Base-by-base conservation (phyloP, 1,140 invertebrate genomes). In the Ephestia elutella region DNA sequence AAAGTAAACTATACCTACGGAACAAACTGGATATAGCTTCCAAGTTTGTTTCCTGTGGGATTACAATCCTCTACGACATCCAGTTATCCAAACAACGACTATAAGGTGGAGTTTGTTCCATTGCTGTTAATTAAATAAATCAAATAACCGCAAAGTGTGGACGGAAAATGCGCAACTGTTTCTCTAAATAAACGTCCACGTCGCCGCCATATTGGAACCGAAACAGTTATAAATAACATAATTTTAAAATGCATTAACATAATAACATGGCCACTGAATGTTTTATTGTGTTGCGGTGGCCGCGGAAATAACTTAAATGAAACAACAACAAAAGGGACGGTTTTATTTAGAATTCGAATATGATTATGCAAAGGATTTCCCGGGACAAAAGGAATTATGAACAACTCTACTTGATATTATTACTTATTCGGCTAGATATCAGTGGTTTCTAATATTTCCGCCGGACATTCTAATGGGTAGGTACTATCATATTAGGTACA, bases 261-360 rank as follows among this genome's bases (percentile, higher is more conserved):
- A 44, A 44, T 44, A 44, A 44, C 38, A 44, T 44, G n/a, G 38
- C 38, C 38, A 44, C 38, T 44, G 38, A 44, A 44, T 44, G 38
- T 44, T 44, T 15, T 44, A 44, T 44, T 15, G 38, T 15, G 38
- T 44, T 44, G 38, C 15, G 38, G 38, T 44, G 38, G 38, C n/a
- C 38, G 38, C 50, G 21, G 21, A 53, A 25, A 53, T 25, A 53
- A 53, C 50, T 25, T 53, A 21, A 53, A 53, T 25, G 50, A 53
- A 53, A 15, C 50, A 53, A 20, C 20, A 53, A 53, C 50, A 53
- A 53, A 53, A 53, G 50, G 50, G 50, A 53, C 50, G 19, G 50
- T 53, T 57, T 62, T 62, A 58, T 62, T 57, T 62, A 54, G 55
- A 54, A 59, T 64, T 64, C 57, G 28, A 59, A 64, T 64, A 59